Evolutionary conservation across 2,797 vertebrate species (phyloP), one percentile per base, ranked within the genome.

Genomic region (Phataginus tricuspis): DNA sequence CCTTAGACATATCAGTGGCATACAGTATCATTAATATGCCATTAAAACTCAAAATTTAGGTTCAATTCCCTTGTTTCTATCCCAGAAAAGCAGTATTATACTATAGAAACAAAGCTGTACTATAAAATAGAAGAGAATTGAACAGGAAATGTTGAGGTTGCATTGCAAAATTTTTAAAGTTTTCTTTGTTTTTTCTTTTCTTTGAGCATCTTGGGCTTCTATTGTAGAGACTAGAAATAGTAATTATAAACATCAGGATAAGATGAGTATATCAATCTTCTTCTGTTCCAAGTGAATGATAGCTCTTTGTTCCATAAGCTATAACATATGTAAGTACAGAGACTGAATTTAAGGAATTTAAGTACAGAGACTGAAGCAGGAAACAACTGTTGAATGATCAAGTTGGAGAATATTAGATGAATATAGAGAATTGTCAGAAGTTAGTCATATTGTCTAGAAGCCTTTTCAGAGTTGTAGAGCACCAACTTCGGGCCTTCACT

Each of bases 151-250:
- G 21, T 90, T 94, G 77, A 66, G 29, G n/a, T 82, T 85, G 10
- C 12, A 37, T 69, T 86, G 31, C 18, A 87, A 86, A 79, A 2
- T 5, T 9, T 91, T 87, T 25, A 4, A 1, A 63, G 55, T 88
- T 53, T 86, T 72, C 7, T 59, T 82, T 77, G 8, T 51, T 86
- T 80, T 87, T 88, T 77, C 64, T 34, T 92, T 89, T n/a, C 42
- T 95, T 96, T 91, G 59, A 89, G 31, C 39, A 93, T 86, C 45
- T 78, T 96, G 51, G 7, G 29, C 49, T 93, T 97, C 72, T 86
- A 39, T 61, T 93, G 59, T 88, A 23, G 13, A 66, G 19, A 45
- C 39, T 89, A 74, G 15, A 79, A 25, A 55, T 80, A 86, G 39
- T 72, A 94, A 93, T 89, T 93, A 85, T 92, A 94, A 75, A 72